These are phyloP conservation scores for Oncorhynchus gorbuscha DNA, from an alignment of 2,113 vertebrate genomes.

Conservation along the genomic window DNA sequence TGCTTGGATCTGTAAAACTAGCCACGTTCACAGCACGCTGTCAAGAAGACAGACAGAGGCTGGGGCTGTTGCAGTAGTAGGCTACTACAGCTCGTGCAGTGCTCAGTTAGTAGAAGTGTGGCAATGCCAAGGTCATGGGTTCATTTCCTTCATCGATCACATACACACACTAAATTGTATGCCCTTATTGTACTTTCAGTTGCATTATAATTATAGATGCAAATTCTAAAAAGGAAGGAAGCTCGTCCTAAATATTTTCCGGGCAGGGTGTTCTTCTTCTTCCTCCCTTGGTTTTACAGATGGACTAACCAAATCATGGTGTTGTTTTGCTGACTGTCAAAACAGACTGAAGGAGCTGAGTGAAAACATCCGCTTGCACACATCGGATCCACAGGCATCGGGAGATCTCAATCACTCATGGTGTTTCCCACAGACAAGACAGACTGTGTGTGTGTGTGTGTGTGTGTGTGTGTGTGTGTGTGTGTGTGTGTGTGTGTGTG, in stretches of 20 bases:
- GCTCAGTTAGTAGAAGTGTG: background rate
- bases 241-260: background rate
- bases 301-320: background rate
- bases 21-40: conserved; percentile 51
- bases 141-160: no score
- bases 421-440: conserved; percentile 55
- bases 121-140: no score
- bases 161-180: no score
- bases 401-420: conserved; percentile 37
- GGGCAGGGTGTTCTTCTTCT: background rate
- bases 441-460: conserved; percentile 5
- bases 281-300: background rate
- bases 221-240: no score
- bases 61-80: conserved; percentile 14
- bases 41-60: conserved; percentile 31
- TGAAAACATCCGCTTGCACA: conserved; percentile 16
- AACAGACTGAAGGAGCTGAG: conserved; percentile 24
- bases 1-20: conserved; percentile 46
- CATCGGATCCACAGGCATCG: conserved; percentile 3
- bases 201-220: no score
- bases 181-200: no score
- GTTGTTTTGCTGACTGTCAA: conserved; percentile 32
- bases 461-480: no score
- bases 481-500: no score
- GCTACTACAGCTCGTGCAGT: conserved; percentile 22